Conservation (phyloP, 2,113 vertebrate species). For the Anhinga anhinga region DNA sequence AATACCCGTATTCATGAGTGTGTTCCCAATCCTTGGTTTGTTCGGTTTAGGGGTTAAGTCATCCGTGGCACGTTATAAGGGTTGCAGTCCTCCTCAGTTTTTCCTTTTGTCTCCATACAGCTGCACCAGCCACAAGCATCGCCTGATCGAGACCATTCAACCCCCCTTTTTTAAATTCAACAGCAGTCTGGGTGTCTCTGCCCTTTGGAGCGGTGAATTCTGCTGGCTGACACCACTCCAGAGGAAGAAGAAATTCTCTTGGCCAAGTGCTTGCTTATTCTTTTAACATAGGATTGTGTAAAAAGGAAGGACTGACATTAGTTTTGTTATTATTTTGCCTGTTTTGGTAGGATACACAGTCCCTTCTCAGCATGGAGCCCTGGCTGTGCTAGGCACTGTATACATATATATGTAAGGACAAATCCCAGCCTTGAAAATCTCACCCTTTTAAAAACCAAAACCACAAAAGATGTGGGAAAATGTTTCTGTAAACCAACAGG, state of each 20-base stretch:
- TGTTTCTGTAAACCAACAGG: neutral
- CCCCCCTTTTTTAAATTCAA: constrained; percentile 57
- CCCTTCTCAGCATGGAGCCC: neutral
- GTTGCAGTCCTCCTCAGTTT: neutral
- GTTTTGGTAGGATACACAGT: neutral
- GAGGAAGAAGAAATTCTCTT: constrained; percentile 54
- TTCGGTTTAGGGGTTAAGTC: neutral
- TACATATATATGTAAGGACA: neutral
- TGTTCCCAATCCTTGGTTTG: neutral
- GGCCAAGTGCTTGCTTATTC: constrained; percentile 9
- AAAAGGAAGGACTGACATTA: neutral
- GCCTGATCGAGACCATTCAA: constrained; percentile 46
- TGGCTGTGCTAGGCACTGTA: neutral
- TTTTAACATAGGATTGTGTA: neutral
- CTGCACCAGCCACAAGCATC: constrained; percentile 54
- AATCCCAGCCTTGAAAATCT: neutral
- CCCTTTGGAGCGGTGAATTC: constrained; percentile 50
- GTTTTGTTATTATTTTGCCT: neutral
- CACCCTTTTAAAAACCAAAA: neutral
- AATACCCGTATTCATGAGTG: neutral
- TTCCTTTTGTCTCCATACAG: constrained; percentile 49
- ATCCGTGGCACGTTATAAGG: neutral
- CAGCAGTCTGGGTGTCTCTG: constrained; percentile 25
- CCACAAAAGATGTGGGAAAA: neutral
- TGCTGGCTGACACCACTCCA: constrained; percentile 56